A percentile compares a stretch with the other conserved stretches of the same genome.
Evolutionary conservation across 2,113 vertebrate genomes (phyloP).

Genomic region (Engraulis encrasicolus): DNA sequence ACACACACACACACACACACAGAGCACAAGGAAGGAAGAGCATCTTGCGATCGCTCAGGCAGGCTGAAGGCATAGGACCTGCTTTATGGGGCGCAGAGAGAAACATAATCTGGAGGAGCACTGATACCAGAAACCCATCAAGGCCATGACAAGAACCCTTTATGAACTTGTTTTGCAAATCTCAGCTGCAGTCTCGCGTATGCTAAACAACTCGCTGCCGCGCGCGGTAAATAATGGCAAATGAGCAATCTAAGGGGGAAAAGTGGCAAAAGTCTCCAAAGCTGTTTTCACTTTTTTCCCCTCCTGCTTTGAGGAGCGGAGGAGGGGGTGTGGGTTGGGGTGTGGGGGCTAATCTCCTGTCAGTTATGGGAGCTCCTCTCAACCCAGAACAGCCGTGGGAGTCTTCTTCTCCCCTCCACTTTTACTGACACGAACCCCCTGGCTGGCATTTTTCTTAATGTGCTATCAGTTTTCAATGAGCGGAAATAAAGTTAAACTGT

Average conservation of each 20-base stretch:
- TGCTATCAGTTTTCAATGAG: conserved; percentile 79
- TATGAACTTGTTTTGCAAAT: conserved; percentile 72
- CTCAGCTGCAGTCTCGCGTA: conserved; percentile 66
- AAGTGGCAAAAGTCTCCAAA: conserved; percentile 48
- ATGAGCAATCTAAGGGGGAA: conserved; percentile 52
- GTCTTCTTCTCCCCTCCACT: conserved; percentile 68
- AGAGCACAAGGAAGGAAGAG: conserved; percentile 51
- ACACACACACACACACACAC: neutral
- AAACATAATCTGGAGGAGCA: conserved; percentile 67
- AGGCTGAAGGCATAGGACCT: conserved; percentile 49
- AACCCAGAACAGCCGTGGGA: conserved; percentile 75
- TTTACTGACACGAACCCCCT: conserved; percentile 69
- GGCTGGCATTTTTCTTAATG: conserved; percentile 79
- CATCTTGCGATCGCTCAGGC: conserved; percentile 48
- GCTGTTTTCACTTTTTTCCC: conserved; percentile 26
- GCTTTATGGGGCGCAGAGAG: conserved; percentile 59
- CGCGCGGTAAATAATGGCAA: conserved; percentile 60
- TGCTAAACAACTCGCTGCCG: conserved; percentile 59
- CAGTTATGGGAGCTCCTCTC: conserved; percentile 74
- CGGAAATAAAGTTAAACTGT: conserved; percentile 78
- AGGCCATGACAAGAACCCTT: conserved; percentile 65
- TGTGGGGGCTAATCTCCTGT: conserved; percentile 82
- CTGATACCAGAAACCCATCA: conserved; percentile 68
- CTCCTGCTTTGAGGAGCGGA: conserved; percentile 3
- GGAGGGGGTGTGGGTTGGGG: conserved; percentile 71